Conservation (phyloP, 2,113 vertebrate species). For the Ceyx margarethae region DNA sequence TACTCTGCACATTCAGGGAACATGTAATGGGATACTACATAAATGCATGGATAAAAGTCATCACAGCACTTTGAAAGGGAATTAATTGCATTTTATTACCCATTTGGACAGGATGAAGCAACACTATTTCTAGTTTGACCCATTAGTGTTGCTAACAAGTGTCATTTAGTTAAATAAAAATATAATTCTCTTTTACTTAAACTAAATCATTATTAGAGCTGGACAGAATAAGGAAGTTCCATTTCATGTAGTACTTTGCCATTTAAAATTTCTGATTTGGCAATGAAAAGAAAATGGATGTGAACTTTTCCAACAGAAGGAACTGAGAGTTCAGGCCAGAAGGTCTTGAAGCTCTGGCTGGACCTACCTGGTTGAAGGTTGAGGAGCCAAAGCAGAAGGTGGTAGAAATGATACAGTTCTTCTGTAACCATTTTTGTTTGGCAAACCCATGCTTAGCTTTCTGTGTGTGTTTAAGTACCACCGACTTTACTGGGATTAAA, state of each 20-base stretch:
- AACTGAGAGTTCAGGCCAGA: neutral
- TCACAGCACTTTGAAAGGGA: neutral
- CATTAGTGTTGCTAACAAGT: neutral
- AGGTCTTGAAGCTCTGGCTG: neutral
- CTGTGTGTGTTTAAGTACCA: neutral
- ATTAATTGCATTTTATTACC: conserved; percentile 20
- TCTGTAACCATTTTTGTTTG: neutral
- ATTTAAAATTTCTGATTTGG: conserved; percentile 12
- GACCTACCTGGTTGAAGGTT: neutral
- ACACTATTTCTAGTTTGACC: neutral
- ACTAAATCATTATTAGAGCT: neutral
- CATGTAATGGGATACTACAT: neutral
- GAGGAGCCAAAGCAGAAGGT: neutral
- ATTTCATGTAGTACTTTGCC: neutral
- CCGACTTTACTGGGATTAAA: neutral
- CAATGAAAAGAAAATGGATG: neutral
- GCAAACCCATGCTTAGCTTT: neutral
- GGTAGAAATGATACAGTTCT: neutral
- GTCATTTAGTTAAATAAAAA: neutral
- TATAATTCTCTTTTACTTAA: conserved; percentile 6
- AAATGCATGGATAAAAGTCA: conserved; percentile 17
- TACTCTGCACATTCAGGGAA: neutral
- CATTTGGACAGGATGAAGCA: conserved; percentile 11
- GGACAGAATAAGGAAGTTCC: conserved; percentile 1
- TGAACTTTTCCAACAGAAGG: neutral